Conservation (phyloP, 2,797 vertebrate species). For the Neopelma chrysocephalum region DNA sequence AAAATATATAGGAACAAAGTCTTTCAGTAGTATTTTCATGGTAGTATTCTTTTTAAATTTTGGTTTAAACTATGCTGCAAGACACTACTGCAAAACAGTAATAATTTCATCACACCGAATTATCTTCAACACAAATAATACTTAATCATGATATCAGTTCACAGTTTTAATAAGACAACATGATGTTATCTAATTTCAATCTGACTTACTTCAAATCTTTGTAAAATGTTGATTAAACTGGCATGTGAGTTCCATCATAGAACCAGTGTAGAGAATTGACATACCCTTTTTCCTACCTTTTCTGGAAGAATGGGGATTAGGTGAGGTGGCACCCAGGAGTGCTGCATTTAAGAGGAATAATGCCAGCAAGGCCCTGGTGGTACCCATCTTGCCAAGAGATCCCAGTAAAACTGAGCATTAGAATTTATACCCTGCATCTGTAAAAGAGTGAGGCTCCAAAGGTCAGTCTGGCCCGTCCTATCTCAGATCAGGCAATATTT, state of each 20-base stretch:
- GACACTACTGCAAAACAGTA: neutral
- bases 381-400: neutral
- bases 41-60: neutral
- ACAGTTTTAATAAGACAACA: neutral
- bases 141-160: accelerated
- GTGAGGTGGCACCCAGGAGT: neutral
- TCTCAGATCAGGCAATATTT: neutral
- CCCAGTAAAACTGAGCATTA: neutral
- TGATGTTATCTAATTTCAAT: neutral
- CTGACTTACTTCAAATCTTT: neutral
- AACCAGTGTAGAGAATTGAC: accelerated
- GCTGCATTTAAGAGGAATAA: neutral
- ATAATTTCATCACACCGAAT: neutral
- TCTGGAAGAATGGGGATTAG: neutral
- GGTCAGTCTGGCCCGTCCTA: neutral
- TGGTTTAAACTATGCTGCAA: neutral
- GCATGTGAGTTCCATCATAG: neutral
- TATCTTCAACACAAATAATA: neutral
- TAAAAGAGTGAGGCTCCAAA: neutral
- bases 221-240: neutral
- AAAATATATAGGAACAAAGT: neutral
- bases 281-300: neutral
- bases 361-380: neutral
- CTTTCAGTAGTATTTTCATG: neutral
- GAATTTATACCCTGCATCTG: slow-evolving; percentile 6